Base-by-base conservation (phyloP, 2,113 vertebrate species). In the Bos javanicus region DNA sequence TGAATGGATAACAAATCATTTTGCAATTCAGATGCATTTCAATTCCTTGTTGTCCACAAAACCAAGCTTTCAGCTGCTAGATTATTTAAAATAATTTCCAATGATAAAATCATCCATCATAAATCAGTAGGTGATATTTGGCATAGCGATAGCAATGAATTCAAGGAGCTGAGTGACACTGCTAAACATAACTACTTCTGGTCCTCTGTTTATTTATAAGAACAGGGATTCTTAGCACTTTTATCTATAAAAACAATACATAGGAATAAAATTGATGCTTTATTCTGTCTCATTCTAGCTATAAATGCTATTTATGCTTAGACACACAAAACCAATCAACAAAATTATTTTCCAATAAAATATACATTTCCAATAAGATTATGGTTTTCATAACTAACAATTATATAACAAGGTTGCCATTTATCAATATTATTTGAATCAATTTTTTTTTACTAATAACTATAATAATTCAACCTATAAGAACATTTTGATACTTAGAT, bases 41-140 rank as follows among this genome's bases (percentile, higher is more conserved):
- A 80, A 21, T 82, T 56, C 71, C 90, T 94, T 95, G 82, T 83
- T 88, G 89, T 88, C 50, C 78, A 95, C 56, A 78, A 57, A 94
- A 43, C 59, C 76, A 30, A 71, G 50, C 14, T 64, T 94, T 82
- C 81, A 82, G 76, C 46, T 85, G 33, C 46, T 86, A 87, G 88
- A 95, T 96, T 93, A 94, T 95, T 95, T 64, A 90, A 82, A 96
- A 89, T 97, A 48, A 95, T 81, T 95, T 94, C 90, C n/a, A 10
- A 25, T 80, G n/a, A 96, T 95, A 76, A 91, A 95, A 94, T 94
- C 56, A 71, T 95, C 93, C 83, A 52, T 87, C 94, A 80, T 86
- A 97, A 92, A 91, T 82, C 83, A 84, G 50, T 86, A 59, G 87
- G 83, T 86, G 56, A 96, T 56, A 64, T 48, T 56, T 91, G 36